Base-by-base conservation (phyloP, 2,797 vertebrate genomes). In the Cyclura pinguis region DNA sequence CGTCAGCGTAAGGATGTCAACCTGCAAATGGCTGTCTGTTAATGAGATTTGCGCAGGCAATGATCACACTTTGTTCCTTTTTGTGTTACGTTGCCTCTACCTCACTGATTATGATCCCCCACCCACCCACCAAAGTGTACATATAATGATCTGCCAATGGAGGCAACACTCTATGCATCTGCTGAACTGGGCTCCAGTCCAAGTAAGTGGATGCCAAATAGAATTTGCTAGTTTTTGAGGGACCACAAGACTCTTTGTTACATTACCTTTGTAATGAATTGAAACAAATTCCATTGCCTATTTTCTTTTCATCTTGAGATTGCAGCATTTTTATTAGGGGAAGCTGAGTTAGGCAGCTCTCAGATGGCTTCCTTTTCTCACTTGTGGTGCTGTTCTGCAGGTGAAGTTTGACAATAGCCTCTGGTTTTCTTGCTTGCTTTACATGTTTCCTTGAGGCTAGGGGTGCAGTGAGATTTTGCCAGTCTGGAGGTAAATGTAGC, bases 361-460 rank as follows among this genome's bases (percentile, higher is more conserved):
- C 74, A 64, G 64, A 14, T 67, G 7, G 42, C 9, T 73, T 62
- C 22, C 42, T 81, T 86, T 62, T 69, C 67, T 80, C 18, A 32
- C 50, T 69, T 64, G 47, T 69, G 35, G 0, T 38, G 57, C 24
- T 4, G 0, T 14, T 55, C 57, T 52, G 8, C 76, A 10, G 76
- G 76, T 72, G 50, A 59, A n/a, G 50, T 72, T 59, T 22, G 84
- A n/a, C 38, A 80, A 55, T 59, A 85, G 74, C 35, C 32, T 72
- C 64, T 47, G 84, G 50, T 85, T 72, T 22, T n/a, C 12, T 90
- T 69, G 62, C 55, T 80, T 73, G 50, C 50, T 57, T 80, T 27
- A 80, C 35, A n/a, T 57, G 76, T 20, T 80, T 90, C 84, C 64
- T 59, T 57, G 76, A 77, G 85, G 64, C 84, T 59, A 47, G 76